phyloP scores from a whole-genome alignment of 2,797 vertebrate species.

The Amblyraja radiata region DNA sequence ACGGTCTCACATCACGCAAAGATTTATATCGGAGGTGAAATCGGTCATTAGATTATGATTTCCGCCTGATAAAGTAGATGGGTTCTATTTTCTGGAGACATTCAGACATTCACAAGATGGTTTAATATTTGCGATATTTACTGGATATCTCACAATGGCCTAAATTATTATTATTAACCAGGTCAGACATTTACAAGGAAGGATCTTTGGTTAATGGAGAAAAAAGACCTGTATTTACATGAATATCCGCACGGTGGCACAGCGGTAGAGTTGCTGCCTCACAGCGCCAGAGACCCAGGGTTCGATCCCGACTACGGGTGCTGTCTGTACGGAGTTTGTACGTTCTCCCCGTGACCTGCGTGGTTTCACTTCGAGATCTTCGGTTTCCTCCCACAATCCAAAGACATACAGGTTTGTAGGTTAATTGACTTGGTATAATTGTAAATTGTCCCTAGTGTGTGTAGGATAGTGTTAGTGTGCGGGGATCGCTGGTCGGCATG shows the following conservation, averaged over 20 bases:
- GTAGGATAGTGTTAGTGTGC: too few species aligned
- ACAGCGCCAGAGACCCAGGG: too few species aligned
- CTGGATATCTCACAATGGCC: background rate
- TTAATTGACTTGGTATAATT: too few species aligned
- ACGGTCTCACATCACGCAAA: background rate
- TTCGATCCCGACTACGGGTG: too few species aligned
- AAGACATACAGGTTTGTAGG: too few species aligned
- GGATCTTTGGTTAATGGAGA: background rate
- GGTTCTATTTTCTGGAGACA: background rate
- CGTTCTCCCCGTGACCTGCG: too few species aligned
- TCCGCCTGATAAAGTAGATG: background rate
- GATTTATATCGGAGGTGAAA: background rate
- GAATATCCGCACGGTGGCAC: background rate
- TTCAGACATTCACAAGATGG: conserved; percentile 18
- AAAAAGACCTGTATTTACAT: background rate
- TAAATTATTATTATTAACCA: background rate
- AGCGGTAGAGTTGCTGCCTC: too few species aligned
- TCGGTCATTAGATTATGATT: background rate
- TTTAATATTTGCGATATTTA: background rate
- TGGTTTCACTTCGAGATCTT: too few species aligned
- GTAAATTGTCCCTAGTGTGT: too few species aligned
- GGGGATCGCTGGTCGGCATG: too few species aligned
- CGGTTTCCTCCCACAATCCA: too few species aligned
- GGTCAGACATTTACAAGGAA: background rate
- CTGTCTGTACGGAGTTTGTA: too few species aligned